These are phyloP conservation scores for Dendropsophus ebraccatus DNA, from an alignment of 2,113 vertebrate species.

Conservation along the genomic window DNA sequence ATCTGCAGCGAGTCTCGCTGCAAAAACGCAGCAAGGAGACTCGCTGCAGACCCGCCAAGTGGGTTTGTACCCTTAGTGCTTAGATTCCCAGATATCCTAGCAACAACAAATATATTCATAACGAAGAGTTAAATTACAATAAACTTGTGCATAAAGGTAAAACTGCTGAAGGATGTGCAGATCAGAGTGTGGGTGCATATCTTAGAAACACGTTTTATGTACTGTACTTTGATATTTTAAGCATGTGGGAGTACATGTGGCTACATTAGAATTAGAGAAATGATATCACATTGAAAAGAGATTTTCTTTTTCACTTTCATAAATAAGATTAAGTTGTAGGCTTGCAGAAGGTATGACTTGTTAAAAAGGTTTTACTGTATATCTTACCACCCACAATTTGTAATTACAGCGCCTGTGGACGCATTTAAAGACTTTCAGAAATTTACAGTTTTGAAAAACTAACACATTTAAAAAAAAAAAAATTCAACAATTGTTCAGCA, in stretches of 20 bases:
- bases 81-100: neutral
- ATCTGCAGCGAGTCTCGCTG: too few species aligned
- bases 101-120: neutral
- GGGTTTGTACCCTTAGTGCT: too few species aligned
- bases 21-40: too few species aligned
- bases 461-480: too few species aligned
- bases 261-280: conserved; percentile 15
- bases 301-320: neutral
- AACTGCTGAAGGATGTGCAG: conserved; percentile 15
- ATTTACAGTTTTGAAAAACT: too few species aligned
- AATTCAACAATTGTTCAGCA: too few species aligned
- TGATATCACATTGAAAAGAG: neutral
- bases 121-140: neutral
- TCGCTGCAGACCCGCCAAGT: too few species aligned
- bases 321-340: neutral
- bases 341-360: neutral
- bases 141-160: neutral
- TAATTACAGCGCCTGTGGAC: neutral
- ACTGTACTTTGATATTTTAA: conserved; percentile 34
- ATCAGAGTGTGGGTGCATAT: conserved; percentile 25
- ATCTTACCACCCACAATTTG: neutral
- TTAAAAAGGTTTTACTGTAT: neutral
- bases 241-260: conserved; percentile 19
- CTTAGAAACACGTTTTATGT: conserved; percentile 23
- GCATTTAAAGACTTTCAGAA: neutral